Percentiles rank a stretch among this genome's conserved stretches.
Evolutionary conservation across 2,888 invertebrate species (phyloP).

Genomic region (Labia minor): DNA sequence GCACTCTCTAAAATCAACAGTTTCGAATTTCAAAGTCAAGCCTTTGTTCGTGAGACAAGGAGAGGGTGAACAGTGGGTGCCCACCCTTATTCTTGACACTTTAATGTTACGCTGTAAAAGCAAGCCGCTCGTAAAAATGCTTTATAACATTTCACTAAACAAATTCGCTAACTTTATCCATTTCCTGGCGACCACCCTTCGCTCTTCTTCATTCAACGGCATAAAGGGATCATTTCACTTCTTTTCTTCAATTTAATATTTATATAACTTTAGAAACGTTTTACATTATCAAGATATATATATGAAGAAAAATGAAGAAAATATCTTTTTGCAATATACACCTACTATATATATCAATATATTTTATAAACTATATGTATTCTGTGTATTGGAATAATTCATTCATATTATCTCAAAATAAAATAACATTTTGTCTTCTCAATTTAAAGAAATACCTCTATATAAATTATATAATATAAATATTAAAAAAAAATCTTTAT

Average conservation of each 20-base stretch:
- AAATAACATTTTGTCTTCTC: too few species aligned
- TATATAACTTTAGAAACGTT: background rate
- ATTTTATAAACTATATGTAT: too few species aligned
- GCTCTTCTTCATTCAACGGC: background rate
- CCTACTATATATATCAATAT: too few species aligned
- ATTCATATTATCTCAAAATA: too few species aligned
- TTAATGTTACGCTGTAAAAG: slow-evolving; percentile 13
- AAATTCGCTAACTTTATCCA: slow-evolving; percentile 4
- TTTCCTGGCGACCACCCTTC: background rate
- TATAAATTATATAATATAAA: too few species aligned
- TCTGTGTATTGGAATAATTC: too few species aligned
- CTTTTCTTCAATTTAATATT: background rate
- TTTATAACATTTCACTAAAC: slow-evolving; percentile 13
- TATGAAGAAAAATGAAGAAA: too few species aligned
- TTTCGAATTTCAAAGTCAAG: background rate
- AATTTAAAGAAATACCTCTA: too few species aligned
- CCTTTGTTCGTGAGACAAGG: background rate
- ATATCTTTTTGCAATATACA: too few species aligned
- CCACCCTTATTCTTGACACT: background rate
- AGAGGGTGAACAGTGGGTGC: background rate
- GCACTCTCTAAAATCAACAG: slow-evolving; percentile 4
- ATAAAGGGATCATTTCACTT: background rate
- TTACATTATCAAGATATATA: background rate
- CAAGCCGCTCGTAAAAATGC: slow-evolving; percentile 4
- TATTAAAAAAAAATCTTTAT: too few species aligned